Evolutionary conservation across 2,113 vertebrate genomes (phyloP), one percentile per base, ranked within the genome.

Genomic region (Sprattus sprattus): DNA sequence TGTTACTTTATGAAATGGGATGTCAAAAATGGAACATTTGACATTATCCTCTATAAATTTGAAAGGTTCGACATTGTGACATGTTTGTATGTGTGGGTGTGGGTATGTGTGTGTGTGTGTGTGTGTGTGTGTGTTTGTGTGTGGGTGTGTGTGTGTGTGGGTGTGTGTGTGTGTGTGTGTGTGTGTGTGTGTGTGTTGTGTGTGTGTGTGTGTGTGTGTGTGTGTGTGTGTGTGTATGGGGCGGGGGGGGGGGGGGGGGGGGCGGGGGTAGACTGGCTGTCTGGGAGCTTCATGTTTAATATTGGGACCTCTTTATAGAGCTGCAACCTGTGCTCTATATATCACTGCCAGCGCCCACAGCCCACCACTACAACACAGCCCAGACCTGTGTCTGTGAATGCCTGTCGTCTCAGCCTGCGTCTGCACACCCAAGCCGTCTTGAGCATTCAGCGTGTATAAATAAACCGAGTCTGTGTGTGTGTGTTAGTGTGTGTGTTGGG

Each of bases 401-500:
- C 18, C 52, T 18, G 15, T 54, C 52, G 54, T 60, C 54, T 60
- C 54, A 6, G 18, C 3, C 54, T 1, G 54, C 20, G n/a, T 39
- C 71, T 78, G 71, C 71, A 78, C 71, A 39, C 28, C 71, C 71
- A 15, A 78, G 39, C 28, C 10, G 71, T 78, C 71, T 32, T 39
- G 71, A 2, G 25, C 71, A 32, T 78, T 78, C 71, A 78, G 28
- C 16, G 71, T 78, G 71, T 78, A 78, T 78, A 78, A 78, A 71
- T 71, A 32, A 78, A 78, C 71, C 18, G 6, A 28, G 57, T 39
- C 39, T 39, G 1, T 39, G 39, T 57, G 39, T 64, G 80, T 86
- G 67, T 9, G 82, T 20, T 60, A 50, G 80, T 85, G 81, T 39
- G n/a, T 78, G 81, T 80, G 54, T 50, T 50, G 81, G 25, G 50